A percentile compares a stretch with the other conserved stretches of the same genome.
Evolutionary conservation across 2,113 vertebrate species (phyloP).

Genomic region (Rallus limicola): DNA sequence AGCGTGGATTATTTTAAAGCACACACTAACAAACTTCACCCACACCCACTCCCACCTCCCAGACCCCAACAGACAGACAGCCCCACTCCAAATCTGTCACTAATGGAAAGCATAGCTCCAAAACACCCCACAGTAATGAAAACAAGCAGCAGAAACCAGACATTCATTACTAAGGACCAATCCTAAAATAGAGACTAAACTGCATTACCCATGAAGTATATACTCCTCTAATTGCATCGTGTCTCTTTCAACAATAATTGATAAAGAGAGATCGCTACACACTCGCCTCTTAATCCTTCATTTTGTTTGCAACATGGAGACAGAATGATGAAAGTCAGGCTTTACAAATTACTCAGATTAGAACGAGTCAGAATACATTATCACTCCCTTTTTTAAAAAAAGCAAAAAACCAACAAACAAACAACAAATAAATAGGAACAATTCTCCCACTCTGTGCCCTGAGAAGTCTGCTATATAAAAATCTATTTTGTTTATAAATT

Average conservation of each 20-base stretch:
- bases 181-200: background rate
- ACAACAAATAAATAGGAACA: background rate
- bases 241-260: background rate
- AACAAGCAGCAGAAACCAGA: background rate
- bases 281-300: background rate
- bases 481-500: background rate
- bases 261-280: background rate
- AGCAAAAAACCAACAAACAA: too few relatives aligned
- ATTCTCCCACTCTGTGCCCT: background rate
- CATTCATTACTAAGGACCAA: background rate
- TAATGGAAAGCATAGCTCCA: background rate
- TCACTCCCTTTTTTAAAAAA: background rate
- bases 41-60: background rate
- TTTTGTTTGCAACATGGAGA: background rate
- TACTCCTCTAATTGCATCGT: background rate
- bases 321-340: background rate
- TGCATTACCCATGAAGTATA: background rate
- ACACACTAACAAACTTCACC: background rate
- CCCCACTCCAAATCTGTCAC: rapidly evolving
- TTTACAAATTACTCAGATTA: background rate
- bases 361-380: background rate
- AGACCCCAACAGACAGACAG: background rate
- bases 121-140: background rate
- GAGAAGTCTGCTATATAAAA: background rate
- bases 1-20: rapidly evolving